Evolutionary conservation across 2,888 invertebrate species (phyloP).

Genomic region (Eurois occulta): DNA sequence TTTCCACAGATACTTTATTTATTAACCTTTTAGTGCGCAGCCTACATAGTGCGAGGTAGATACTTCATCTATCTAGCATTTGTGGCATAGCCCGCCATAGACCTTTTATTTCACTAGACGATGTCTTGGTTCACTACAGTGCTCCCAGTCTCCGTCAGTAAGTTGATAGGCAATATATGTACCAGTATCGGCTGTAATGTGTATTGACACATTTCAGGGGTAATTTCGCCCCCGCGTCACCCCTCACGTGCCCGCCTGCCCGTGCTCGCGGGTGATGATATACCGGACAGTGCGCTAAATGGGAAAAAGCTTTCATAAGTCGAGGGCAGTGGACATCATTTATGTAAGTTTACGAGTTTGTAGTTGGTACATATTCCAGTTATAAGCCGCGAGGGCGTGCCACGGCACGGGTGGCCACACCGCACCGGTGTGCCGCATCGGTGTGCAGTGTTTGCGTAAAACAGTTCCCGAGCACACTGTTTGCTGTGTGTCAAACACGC

Average conservation of each 20-base stretch:
- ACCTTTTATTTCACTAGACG: background rate
- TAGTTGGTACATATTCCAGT: background rate
- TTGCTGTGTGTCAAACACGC: background rate
- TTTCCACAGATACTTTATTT: no score
- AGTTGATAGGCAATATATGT: background rate
- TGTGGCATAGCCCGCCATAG: no score
- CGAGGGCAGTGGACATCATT: background rate
- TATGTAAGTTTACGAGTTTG: background rate
- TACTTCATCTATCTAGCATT: no score
- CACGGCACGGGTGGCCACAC: no score
- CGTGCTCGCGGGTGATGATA: background rate
- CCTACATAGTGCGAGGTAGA: no score
- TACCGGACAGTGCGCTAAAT: background rate
- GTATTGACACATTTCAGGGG: constrained; percentile 19
- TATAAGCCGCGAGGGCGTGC: background rate
- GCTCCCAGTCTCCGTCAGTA: background rate
- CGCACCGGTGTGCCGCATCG: no score
- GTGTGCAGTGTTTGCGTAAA: background rate
- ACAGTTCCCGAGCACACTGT: background rate
- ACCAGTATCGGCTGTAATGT: background rate
- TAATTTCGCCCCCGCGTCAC: background rate
- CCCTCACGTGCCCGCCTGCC: background rate
- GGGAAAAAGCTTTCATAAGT: background rate
- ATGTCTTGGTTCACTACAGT: background rate
- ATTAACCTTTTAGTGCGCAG: no score